Evolutionary conservation across 2,888 invertebrate genomes (phyloP), one percentile per base, ranked within the genome.

Genomic region (Drosophila anceps): DNA sequence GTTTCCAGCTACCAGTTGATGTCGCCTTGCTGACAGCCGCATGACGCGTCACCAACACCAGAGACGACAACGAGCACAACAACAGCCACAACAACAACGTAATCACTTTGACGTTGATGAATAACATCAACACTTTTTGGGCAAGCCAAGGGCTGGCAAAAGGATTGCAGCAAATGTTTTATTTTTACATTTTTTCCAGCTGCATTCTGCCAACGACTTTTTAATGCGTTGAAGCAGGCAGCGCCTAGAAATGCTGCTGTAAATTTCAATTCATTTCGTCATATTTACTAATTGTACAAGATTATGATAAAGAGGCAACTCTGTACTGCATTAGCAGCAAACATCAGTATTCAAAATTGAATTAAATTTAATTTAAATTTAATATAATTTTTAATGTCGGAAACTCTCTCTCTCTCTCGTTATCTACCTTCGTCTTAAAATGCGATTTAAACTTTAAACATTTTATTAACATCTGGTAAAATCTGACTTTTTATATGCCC

Each of bases 41-140:
- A 68, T 73, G 73, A 73, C 62, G 77, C 65, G 69, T 55, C 71
- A 39, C 37, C 62, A 66, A 46, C 62, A 59, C 29, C 53, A 61
- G 15, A 41, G 20, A 24, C 69, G 57, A 35, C 64, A 69, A 61
- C 67, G 24, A 29, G 33, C 55, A 13, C 39, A 54, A 58, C 60
- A 58, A 29, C 44, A 44, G n/a, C 35, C 44, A 15, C 15, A 61
- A 48, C 66, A 72, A 67, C 63, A 72, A 67, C 59, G 61, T 69
- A 65, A 67, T 58, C 77, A 43, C 53, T 55, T 20, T 84, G 82
- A 82, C 82, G 76, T 84, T 84, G 83, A 83, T 88, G 85, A 84
- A 83, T 87, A 82, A 79, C 79, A 74, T 76, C 72, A 76, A 73
- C 73, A 69, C 68, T 72, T 73, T 79, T 79, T 69, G 53, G 79